These are phyloP conservation scores for Trichomycterus rosablanca DNA, from an alignment of 2,113 vertebrate genomes.

Conservation along the genomic window DNA sequence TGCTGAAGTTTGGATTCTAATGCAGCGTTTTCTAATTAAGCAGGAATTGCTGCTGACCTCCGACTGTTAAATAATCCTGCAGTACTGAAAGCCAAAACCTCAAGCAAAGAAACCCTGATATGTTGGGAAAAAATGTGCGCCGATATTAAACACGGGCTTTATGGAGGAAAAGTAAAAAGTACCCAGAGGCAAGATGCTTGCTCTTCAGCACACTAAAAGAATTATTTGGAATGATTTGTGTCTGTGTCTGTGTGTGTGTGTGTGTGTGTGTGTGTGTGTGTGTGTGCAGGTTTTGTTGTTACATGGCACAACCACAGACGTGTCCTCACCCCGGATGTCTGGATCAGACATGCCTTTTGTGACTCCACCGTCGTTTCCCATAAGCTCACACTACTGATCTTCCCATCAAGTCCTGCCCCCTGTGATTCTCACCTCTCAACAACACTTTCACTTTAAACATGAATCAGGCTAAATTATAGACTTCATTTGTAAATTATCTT, in stretches of 20 bases:
- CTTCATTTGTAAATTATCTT: no score
- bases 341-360: conserved; percentile 44
- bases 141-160: background rate
- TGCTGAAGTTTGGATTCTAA: background rate
- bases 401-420: conserved; percentile 14
- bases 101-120: background rate
- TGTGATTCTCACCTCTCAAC: conserved; percentile 39
- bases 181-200: no score
- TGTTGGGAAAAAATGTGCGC: background rate
- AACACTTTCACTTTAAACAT: background rate
- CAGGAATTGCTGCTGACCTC: conserved; percentile 21
- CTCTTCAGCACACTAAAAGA: no score
- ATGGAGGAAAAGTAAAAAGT: no score
- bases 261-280: no score
- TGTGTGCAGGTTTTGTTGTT: no score
- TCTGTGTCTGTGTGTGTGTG: no score
- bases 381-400: conserved; percentile 34
- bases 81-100: conserved; percentile 32
- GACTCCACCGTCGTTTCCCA: conserved; percentile 47
- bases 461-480: no score
- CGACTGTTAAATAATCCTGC: conserved; percentile 13
- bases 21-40: conserved; percentile 7
- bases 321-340: conserved; percentile 53
- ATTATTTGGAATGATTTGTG: no score
- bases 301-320: conserved; percentile 48